A percentile compares a stretch with the other conserved stretches of the same genome.
These are phyloP conservation scores for Globia sparganii DNA, from an alignment of 2,888 invertebrate species.

Conservation along the genomic window DNA sequence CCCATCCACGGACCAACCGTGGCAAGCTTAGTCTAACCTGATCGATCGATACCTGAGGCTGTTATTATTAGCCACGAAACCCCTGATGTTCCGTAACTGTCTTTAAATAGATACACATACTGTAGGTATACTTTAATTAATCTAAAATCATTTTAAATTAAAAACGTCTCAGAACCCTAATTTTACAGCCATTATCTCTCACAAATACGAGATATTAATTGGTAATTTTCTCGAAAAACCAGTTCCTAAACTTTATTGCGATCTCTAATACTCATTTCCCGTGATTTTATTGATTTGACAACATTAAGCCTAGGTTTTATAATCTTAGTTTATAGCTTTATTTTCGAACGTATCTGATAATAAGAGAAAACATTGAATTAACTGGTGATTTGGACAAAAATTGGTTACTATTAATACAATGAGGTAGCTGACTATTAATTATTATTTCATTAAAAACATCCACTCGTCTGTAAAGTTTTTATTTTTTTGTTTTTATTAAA, in stretches of 20 bases:
- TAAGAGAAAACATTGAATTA: constrained; percentile 39
- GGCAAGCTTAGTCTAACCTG: too few relatives aligned
- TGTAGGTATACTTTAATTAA: neutral
- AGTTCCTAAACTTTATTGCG: constrained; percentile 47
- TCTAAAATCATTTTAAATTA: neutral
- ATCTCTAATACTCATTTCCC: constrained; percentile 57
- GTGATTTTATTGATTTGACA: constrained; percentile 58
- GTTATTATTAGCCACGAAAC: too few relatives aligned
- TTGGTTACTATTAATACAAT: constrained; percentile 9
- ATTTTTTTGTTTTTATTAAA: neutral
- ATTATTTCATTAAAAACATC: neutral
- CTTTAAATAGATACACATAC: neutral
- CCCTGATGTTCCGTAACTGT: too few relatives aligned
- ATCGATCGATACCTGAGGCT: too few relatives aligned
- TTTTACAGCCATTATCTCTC: constrained; percentile 26
- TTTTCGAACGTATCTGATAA: constrained; percentile 43
- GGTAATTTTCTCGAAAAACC: constrained; percentile 53
- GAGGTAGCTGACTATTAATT: constrained; percentile 17
- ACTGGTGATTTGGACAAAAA: constrained; percentile 25
- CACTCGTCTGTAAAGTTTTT: neutral
- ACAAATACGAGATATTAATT: constrained; percentile 51
- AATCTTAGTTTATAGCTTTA: constrained; percentile 52
- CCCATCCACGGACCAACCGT: too few relatives aligned
- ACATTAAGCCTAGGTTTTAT: constrained; percentile 44
- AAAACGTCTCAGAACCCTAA: constrained; percentile 46